Evolutionary conservation across 1,140 invertebrate genomes (phyloP).

Genomic region (Brachionus asplanchnoidis): DNA sequence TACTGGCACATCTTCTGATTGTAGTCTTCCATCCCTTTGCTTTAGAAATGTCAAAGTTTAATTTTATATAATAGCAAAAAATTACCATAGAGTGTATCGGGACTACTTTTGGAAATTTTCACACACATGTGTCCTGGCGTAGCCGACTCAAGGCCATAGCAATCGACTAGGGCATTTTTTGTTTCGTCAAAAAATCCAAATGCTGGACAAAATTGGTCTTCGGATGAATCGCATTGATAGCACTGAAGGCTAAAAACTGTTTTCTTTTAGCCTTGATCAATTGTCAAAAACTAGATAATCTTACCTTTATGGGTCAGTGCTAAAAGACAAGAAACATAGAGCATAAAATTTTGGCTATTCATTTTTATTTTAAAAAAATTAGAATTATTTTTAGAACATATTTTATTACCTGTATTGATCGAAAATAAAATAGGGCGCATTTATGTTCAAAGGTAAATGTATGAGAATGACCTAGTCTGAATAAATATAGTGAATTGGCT

Average conservation of each 20-base stretch:
- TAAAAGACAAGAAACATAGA: not conserved
- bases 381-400: not conserved
- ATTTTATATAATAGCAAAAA: not conserved
- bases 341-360: not conserved
- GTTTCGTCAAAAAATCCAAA: slow-evolving; percentile 42
- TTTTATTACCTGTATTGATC: not conserved
- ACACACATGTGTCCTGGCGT: slow-evolving; percentile 40
- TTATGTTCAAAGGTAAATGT: not conserved
- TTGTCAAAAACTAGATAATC: not conserved
- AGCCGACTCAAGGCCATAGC: slow-evolving; percentile 33
- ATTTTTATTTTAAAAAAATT: not conserved
- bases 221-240: slow-evolving; percentile 41
- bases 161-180: slow-evolving; percentile 42
- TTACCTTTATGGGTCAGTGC: not conserved
- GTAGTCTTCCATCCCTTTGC: slow-evolving; percentile 39
- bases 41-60: not conserved
- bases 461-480: not conserved
- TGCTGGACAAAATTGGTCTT: slow-evolving; percentile 41
- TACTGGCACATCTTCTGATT: slow-evolving; percentile 11
- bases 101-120: slow-evolving; percentile 38
- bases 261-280: not conserved
- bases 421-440: not conserved
- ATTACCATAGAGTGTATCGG: slow-evolving; percentile 37
- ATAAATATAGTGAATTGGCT: not conserved
- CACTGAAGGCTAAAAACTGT: slow-evolving; percentile 23